Conservation (phyloP, 2,797 vertebrate species). For the Calcarius lapponicus region DNA sequence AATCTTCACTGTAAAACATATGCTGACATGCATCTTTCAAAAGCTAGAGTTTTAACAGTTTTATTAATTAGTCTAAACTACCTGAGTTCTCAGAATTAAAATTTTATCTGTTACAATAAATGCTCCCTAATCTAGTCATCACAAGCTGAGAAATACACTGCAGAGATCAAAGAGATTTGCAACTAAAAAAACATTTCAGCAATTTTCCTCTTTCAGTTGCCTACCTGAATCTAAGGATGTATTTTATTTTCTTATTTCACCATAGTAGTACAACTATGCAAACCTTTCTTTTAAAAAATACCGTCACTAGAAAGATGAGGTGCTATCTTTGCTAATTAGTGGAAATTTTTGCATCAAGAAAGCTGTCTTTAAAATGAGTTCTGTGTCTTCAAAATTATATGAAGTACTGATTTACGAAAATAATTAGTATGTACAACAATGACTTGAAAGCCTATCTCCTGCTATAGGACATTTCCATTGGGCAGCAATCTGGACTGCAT, state of each 20-base stretch:
- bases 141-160: not conserved
- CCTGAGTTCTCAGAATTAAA: not conserved
- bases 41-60: not conserved
- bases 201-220: not conserved
- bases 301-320: not conserved
- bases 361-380: conserved; percentile 54
- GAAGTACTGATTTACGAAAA: conserved; percentile 68
- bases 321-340: not conserved
- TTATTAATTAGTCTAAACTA: not conserved
- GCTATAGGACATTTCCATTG: conserved; percentile 68
- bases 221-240: not conserved
- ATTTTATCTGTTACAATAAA: not conserved
- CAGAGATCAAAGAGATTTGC: not conserved
- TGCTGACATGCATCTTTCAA: not conserved
- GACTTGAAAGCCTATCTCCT: conserved; percentile 69
- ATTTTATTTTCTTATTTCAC: not conserved
- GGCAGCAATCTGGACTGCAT: conserved; percentile 71
- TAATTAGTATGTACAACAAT: conserved; percentile 71
- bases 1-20: not conserved
- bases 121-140: not conserved
- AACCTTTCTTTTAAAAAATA: not conserved
- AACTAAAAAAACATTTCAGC: not conserved
- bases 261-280: not conserved
- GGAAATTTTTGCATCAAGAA: conserved; percentile 34
- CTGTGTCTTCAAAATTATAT: conserved; percentile 65